Evolutionary conservation across 1,140 invertebrate genomes (phyloP), one percentile per base, ranked within the genome.

Genomic region (Parasteatoda tepidariorum): DNA sequence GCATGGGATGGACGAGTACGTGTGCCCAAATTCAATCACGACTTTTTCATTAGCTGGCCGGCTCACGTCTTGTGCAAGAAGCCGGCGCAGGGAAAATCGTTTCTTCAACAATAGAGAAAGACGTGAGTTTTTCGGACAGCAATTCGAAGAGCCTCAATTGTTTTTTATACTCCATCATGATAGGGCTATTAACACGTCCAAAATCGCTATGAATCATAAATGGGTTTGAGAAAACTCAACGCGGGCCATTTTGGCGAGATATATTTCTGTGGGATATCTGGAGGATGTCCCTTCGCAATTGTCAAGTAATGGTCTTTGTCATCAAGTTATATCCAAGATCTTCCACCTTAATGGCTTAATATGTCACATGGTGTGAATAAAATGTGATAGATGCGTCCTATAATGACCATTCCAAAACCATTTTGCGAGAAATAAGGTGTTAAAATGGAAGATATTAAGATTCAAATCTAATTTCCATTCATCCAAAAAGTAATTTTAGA

Each of bases 1-100:
- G 76, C 30, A 26, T 28, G 76, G 41, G 64, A 22, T 54, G 18
- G 30, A 4, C 71, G 26, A 41, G 38, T 78, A 78, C 61, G 61
- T 66, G 74, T 78, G 74, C 61, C 26, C 18, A 34, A 38, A 68
- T 79, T 57, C 64, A 68, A 79, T 79, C 76, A 79, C 76, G 76
- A 79, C 38, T 68, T 79, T 79, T 79, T 79, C 76, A 79, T 79
- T 79, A 68, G 64, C 24, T 7, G 15, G 41, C 30, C 26, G 34
- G 31, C 41, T 68, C 76, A 79, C 76, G 76, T 79, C 33, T 15
- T 6, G 55, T 18, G 7, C 3, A 1, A 13, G 34, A 6, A n/a
- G 24, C 26, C 13, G 26, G 41, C 2, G 2, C 6, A 28, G n/a
- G 28, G 33, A 57, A 61, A 38, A 68, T 48, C 30, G 55, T 7